Conservation (phyloP, 2,888 invertebrate genomes). For the Incurvaria masculella region DNA sequence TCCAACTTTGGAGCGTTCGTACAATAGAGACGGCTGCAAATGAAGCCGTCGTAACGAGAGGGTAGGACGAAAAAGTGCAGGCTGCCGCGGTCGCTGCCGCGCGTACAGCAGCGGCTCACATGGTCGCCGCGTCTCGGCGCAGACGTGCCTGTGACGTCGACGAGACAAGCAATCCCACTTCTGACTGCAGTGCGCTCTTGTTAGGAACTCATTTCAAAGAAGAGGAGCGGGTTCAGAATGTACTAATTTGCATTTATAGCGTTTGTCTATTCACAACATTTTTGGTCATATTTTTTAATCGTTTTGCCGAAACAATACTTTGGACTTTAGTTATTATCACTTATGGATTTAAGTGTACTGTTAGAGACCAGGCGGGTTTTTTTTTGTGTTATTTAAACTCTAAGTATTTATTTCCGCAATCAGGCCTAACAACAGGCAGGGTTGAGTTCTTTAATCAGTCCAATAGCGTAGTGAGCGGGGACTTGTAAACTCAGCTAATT, state of each 20-base stretch:
- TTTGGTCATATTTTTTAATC: too few species aligned
- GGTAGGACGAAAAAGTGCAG: neutral
- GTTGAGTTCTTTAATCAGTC: slow-evolving; percentile 25
- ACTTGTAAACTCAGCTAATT: slow-evolving; percentile 29
- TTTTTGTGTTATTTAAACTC: too few species aligned
- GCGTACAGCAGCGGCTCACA: neutral
- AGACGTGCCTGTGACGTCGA: neutral
- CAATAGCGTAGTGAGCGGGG: slow-evolving; percentile 13
- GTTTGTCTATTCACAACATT: too few species aligned
- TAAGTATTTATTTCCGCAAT: too few species aligned
- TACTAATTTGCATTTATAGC: too few species aligned
- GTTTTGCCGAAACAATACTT: too few species aligned
- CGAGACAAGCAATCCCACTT: neutral
- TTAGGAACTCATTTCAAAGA: neutral
- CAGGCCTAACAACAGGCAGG: too few species aligned
- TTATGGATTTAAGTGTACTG: too few species aligned
- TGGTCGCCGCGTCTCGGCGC: neutral
- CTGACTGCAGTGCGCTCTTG: neutral
- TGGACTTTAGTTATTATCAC: too few species aligned
- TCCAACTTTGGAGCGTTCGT: slow-evolving; percentile 29
- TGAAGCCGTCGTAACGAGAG: slow-evolving; percentile 24
- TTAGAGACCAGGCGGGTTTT: too few species aligned
- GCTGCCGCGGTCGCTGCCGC: neutral
- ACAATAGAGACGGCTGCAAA: slow-evolving; percentile 35
- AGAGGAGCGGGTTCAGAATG: too few species aligned